These are phyloP conservation scores for Megatriorchis doriae DNA, from an alignment of 2,113 vertebrate species.

Conservation along the genomic window DNA sequence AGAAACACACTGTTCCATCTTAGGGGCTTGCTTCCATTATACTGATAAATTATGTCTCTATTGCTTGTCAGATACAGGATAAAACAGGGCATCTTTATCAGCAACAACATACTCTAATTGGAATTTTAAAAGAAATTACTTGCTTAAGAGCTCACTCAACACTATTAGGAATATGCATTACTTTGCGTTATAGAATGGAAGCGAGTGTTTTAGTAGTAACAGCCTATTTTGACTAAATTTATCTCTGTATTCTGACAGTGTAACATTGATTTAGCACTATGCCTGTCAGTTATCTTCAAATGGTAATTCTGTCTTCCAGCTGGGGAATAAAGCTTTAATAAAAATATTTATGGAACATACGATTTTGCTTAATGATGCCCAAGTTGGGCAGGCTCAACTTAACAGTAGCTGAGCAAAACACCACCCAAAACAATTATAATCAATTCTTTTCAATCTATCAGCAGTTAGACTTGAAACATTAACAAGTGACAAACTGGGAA, in stretches of 20 bases:
- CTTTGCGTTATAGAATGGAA: neutral
- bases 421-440: neutral
- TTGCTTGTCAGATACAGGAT: neutral
- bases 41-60: neutral
- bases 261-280: conserved; percentile 21
- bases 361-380: neutral
- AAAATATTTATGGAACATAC: conserved; percentile 36
- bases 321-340: conserved; percentile 43
- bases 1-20: neutral
- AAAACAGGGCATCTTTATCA: neutral
- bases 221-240: conserved; percentile 42
- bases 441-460: neutral
- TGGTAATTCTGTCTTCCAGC: conserved; percentile 28
- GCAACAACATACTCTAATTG: neutral
- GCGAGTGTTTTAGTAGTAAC: neutral
- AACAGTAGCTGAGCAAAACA: neutral
- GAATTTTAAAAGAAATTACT: conserved; percentile 10
- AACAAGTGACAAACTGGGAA: neutral
- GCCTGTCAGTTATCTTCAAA: conserved; percentile 32
- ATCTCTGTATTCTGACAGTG: conserved; percentile 8
- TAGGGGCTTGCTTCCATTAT: neutral
- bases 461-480: neutral
- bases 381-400: neutral
- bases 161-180: neutral
- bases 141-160: neutral